Base-by-base conservation (phyloP, 2,797 vertebrate genomes). In the Chelmon rostratus region DNA sequence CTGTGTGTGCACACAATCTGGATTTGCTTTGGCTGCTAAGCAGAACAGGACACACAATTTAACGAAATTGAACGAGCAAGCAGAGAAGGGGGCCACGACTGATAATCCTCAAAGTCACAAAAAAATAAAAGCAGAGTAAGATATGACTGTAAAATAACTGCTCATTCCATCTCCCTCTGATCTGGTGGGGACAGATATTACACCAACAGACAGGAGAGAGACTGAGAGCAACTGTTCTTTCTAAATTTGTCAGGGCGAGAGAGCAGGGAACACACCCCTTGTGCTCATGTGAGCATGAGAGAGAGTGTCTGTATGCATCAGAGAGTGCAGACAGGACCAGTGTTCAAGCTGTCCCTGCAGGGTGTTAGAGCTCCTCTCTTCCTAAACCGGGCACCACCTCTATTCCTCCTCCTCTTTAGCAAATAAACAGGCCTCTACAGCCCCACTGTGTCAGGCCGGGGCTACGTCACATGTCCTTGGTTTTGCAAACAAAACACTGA, bases 151-250 rank as follows among this genome's bases (percentile, higher is more conserved):
- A 53, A 78, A 81, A 31, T 25, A 9, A 82, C 38, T 9, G 40
- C 56, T 76, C 46, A 25, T 52, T 58, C n/a, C 50, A 37, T 70
- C 62, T 37, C 31, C 46, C 33, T 69, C 62, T 42, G 76, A 79
- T 68, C 69, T 82, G 65, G 66, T 31, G 44, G 16, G 37, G 35
- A 66, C 38, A 13, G 42, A 49, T 37, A 33, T 33, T 16, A 42
- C 56, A 46, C 65, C 47, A 65, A 23, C 50, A 58, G 75, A 74
- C 44, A 71, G 64, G 38, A 65, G 76, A 74, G 68, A 69, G 65
- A 76, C 82, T 76, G 84, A 72, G 73, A 90, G 89, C 93, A 95
- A 93, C 93, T 94, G 94, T 92, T 93, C 81, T 84, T 93, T 93
- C 92, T 94, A 95, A 93, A 95, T 94, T 80, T 89, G 92, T 90